These are phyloP conservation scores for Osedax frankpressi DNA, from an alignment of 2,888 invertebrate genomes.

Conservation along the genomic window DNA sequence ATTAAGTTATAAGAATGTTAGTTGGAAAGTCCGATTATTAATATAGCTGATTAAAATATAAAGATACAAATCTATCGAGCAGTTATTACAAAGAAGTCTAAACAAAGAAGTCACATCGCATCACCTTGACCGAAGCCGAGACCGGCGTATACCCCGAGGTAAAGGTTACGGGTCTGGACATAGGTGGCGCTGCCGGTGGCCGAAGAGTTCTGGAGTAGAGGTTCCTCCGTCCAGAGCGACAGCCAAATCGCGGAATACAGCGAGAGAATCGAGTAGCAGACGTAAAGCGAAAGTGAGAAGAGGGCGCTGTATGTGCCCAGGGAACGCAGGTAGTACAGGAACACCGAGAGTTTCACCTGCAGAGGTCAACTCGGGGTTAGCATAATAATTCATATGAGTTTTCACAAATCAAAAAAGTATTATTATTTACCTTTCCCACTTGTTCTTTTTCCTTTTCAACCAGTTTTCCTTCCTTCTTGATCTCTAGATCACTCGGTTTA, in stretches of 20 bases:
- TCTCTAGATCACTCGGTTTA: too few relatives aligned
- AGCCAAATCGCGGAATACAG: conserved; percentile 42
- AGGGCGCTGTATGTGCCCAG: conserved; percentile 62
- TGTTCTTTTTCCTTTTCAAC: conserved; percentile 5
- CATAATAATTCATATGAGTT: too few relatives aligned
- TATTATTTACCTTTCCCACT: conserved; percentile 4
- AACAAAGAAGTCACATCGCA: neutral
- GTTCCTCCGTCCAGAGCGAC: conserved; percentile 43
- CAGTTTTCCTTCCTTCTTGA: neutral
- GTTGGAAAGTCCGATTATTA: too few relatives aligned
- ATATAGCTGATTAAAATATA: too few relatives aligned
- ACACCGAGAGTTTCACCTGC: conserved; percentile 69
- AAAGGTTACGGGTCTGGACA: conserved; percentile 33
- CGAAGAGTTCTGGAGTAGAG: conserved; percentile 30
- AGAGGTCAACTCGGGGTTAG: too few relatives aligned
- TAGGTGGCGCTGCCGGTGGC: conserved; percentile 31
- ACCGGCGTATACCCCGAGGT: conserved; percentile 48
- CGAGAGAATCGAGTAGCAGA: conserved; percentile 34
- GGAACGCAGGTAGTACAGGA: conserved; percentile 74
- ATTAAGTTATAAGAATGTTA: too few relatives aligned
- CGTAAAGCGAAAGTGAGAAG: conserved; percentile 55
- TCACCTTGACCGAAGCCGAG: conserved; percentile 40
- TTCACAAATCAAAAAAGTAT: too few relatives aligned
- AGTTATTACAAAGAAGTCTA: too few relatives aligned
- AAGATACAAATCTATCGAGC: too few relatives aligned